A percentile compares a stretch with the other conserved stretches of the same genome.
These are phyloP conservation scores for Drosophila sordidula DNA, from an alignment of 2,888 invertebrate genomes.

Conservation along the genomic window DNA sequence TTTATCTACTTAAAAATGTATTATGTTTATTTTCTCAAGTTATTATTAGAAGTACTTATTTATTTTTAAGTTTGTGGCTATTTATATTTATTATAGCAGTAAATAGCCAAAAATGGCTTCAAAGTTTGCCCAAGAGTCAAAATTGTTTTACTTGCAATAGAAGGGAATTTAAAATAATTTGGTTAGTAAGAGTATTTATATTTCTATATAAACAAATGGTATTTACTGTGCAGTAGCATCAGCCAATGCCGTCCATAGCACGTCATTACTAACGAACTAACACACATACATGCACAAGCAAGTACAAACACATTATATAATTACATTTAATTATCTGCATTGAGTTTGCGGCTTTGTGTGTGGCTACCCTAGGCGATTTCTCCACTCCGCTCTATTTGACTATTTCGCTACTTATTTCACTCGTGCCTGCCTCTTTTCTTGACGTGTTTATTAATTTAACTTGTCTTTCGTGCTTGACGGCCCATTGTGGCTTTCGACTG, in stretches of 20 bases:
- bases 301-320: conserved; percentile 68
- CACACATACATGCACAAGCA: conserved; percentile 15
- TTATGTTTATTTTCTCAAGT: too few species aligned
- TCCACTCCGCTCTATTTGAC: conserved; percentile 8
- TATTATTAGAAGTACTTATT: too few species aligned
- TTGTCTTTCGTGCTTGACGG: conserved; percentile 34
- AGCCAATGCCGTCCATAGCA: conserved; percentile 29
- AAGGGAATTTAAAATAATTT: not conserved
- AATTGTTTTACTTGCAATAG: not conserved
- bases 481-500: conserved; percentile 17
- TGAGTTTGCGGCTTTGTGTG: conserved; percentile 61
- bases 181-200: not conserved
- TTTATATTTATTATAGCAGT: too few species aligned
- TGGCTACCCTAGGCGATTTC: conserved; percentile 10
- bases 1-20: too few species aligned
- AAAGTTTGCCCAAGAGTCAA: too few species aligned
- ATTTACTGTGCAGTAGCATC: conserved; percentile 14
- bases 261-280: conserved; percentile 45
- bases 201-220: conserved; percentile 5
- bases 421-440: conserved; percentile 1
- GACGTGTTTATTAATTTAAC: conserved; percentile 67
- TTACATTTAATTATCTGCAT: conserved; percentile 79
- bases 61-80: too few species aligned
- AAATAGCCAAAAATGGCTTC: too few species aligned
- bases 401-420: conserved; percentile 14